These are phyloP conservation scores for Rhyzopertha dominica DNA, from an alignment of 1,140 invertebrate genomes.

Conservation along the genomic window DNA sequence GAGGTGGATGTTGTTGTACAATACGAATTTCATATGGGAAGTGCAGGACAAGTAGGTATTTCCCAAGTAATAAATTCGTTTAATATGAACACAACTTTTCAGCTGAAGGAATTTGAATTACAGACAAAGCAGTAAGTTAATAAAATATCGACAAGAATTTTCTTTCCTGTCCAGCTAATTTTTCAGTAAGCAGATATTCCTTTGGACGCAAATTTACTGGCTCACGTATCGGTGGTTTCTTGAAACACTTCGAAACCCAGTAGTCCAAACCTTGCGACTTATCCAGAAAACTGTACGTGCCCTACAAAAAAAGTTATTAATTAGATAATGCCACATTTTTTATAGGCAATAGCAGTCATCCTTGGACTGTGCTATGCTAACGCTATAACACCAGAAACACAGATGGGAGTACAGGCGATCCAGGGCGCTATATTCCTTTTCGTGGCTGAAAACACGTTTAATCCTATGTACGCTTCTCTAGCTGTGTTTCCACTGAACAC, in stretches of 20 bases:
- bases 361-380: slow-evolving; percentile 74
- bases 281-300: slow-evolving; percentile 70
- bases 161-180: too few relatives aligned
- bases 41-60: too few relatives aligned
- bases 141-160: slow-evolving; percentile 11
- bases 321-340: slow-evolving; percentile 8
- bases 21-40: slow-evolving; percentile 58
- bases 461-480: slow-evolving; percentile 78
- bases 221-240: slow-evolving; percentile 63
- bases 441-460: slow-evolving; percentile 82
- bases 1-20: slow-evolving; percentile 67
- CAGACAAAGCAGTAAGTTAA: slow-evolving; percentile 7
- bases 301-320: slow-evolving; percentile 2
- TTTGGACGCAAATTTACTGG: slow-evolving; percentile 62
- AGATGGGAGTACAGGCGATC: slow-evolving; percentile 74
- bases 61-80: not conserved
- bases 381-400: slow-evolving; percentile 57
- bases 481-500: slow-evolving; percentile 72
- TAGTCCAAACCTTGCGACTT: slow-evolving; percentile 63
- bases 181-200: slow-evolving; percentile 53
- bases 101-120: too few relatives aligned
- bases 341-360: slow-evolving; percentile 64
- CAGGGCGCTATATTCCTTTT: slow-evolving; percentile 79
- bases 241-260: slow-evolving; percentile 65
- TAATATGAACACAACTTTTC: not conserved